Base-by-base conservation (phyloP, 2,888 invertebrate species). In the Drosophila eohydei region DNA sequence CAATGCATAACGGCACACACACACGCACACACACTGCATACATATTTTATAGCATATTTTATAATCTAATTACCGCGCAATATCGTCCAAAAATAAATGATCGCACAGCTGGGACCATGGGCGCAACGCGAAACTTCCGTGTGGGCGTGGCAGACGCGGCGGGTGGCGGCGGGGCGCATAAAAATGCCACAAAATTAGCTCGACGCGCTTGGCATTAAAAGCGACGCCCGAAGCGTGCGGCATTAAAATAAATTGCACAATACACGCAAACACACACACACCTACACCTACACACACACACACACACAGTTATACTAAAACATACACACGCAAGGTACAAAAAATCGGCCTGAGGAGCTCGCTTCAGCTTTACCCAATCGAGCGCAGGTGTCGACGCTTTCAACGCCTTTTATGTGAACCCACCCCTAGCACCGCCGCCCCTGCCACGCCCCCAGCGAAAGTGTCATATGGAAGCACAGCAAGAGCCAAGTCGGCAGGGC, bases 61-160 rank as follows among this genome's bases (percentile, higher is more conserved):
- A 90, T 90, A 91, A 91, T 87, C 89, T 90, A 91, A 91, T 91
- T 91, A 89, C 83, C 79, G 80, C 75, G 71, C 71, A 85, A 80
- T 80, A 80, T 78, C 78, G 80, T 76, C 78, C 76, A 78, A 64
- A 76, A 80, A 77, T 77, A 83, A 85, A 76, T 77, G 85, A 86
- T 86, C 87, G 80, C 85, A 70, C 89, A 86, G 89, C 84, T 86
- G 86, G 84, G 88, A 80, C 79, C 57, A 48, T 44, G 55, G 41
- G 51, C 54, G 41, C 36, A 63, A 21, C 41, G 55, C 63, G 48
- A 32, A 44, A 71, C 40, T 76, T 62, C 9, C 55, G 38, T 11
- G 16, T 55, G 67, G 74, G 74, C 69, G 65, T 65, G 73, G 76
- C 61, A 11, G 34, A 16, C 26, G n/a, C 28, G 12, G 11, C 26